Conservation (phyloP, 92 coral and sea anemone species). For the Epizoanthus illoricatus region DNA sequence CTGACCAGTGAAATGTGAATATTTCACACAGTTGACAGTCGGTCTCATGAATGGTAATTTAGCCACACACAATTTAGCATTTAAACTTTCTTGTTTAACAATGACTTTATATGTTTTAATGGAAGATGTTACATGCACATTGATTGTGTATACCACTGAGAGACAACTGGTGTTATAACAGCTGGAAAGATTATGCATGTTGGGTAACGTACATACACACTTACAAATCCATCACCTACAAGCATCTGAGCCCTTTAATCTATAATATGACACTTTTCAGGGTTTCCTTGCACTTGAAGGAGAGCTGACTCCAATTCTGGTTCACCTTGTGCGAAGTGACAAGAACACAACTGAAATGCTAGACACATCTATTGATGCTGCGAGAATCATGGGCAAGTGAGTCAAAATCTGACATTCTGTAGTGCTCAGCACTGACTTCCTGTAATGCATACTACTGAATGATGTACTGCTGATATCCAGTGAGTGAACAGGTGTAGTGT, state of each 20-base stretch:
- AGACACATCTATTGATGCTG: constrained; percentile 88
- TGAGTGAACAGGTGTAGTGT: too few relatives aligned
- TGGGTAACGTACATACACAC: too few relatives aligned
- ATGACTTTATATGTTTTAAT: neutral
- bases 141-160: too few relatives aligned
- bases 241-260: too few relatives aligned
- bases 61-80: neutral
- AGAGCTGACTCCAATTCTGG: constrained; percentile 92
- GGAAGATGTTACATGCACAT: neutral
- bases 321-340: constrained; percentile 94
- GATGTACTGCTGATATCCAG: too few relatives aligned
- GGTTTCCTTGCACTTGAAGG: constrained; percentile 97
- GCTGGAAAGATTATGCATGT: too few relatives aligned
- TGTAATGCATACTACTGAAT: too few relatives aligned
- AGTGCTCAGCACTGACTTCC: neutral
- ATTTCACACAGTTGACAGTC: too few relatives aligned
- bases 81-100: neutral
- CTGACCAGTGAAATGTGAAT: too few relatives aligned
- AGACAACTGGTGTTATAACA: too few relatives aligned
- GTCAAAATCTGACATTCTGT: neutral
- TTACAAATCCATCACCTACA: too few relatives aligned
- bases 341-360: constrained; percentile 95
- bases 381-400: constrained; percentile 85
- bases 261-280: constrained; percentile 32
- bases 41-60: too few relatives aligned